Percentiles rank a stretch among this genome's conserved stretches.
Evolutionary conservation across 2,797 vertebrate species (phyloP).

Genomic region (Cyclopterus lumpus): DNA sequence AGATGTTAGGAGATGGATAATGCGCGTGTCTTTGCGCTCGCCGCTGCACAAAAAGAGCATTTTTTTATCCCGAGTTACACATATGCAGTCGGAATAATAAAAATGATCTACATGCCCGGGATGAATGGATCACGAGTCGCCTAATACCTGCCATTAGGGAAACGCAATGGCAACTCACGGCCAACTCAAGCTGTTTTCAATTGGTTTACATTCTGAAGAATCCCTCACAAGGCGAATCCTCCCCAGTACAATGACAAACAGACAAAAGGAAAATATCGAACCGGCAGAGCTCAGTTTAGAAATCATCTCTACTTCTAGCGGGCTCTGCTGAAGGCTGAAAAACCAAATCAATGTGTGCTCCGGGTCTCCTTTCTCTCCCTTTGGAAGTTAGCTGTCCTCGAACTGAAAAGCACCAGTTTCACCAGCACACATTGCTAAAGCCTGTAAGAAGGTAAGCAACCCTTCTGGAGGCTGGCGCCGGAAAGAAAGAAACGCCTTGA

Average conservation of each 20-base stretch:
- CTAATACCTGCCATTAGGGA: conserved; percentile 55
- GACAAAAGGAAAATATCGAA: conserved; percentile 54
- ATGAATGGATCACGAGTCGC: conserved; percentile 54
- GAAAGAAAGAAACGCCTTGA: no score
- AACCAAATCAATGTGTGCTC: not conserved
- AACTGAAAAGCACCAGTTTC: not conserved
- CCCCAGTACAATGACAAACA: conserved; percentile 48
- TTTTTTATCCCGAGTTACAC: conserved; percentile 36
- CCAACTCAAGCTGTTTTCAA: conserved; percentile 56
- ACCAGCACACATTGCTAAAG: conserved; percentile 2
- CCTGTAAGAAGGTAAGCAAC: conserved; percentile 1
- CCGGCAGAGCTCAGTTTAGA: conserved; percentile 23
- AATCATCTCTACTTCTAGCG: conserved; percentile 7
- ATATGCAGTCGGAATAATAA: conserved; percentile 8
- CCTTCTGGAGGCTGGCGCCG: no score
- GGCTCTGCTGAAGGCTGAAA: conserved; percentile 6
- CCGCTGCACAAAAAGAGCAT: not conserved
- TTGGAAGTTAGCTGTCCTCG: not conserved
- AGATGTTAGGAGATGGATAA: conserved; percentile 51
- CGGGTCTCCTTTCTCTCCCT: not conserved
- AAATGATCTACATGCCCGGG: conserved; percentile 40
- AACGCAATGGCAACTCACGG: conserved; percentile 44
- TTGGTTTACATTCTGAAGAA: conserved; percentile 55
- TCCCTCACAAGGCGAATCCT: conserved; percentile 57
- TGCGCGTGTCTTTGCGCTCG: conserved; percentile 47